Conservation (phyloP, 2,113 vertebrate genomes). For the Strigops habroptila region DNA sequence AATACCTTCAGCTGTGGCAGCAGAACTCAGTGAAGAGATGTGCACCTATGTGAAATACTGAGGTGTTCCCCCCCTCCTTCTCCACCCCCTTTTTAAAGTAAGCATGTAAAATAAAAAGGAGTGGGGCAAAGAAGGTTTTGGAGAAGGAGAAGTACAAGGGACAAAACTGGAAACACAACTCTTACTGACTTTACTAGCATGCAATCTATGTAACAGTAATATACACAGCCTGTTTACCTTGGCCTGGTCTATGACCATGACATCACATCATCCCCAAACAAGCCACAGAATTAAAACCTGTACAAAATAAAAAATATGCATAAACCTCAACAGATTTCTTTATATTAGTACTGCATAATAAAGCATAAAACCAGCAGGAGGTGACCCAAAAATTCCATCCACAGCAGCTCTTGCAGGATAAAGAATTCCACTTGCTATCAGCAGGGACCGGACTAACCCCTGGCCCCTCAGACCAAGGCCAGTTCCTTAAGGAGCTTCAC, state of each 20-base stretch:
- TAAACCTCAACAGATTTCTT: constrained; percentile 47
- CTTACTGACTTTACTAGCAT: constrained; percentile 73
- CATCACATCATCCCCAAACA: constrained; percentile 62
- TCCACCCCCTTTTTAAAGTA: background rate
- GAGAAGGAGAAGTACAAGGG: constrained; percentile 19
- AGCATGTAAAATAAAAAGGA: constrained; percentile 2
- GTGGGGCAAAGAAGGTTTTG: background rate
- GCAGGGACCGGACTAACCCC: background rate
- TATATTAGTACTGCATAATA: constrained; percentile 62
- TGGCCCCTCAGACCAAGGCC: background rate
- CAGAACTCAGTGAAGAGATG: background rate
- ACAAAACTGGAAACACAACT: constrained; percentile 60
- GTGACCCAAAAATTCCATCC: constrained; percentile 8
- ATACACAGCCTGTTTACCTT: constrained; percentile 69
- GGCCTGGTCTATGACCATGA: constrained; percentile 55
- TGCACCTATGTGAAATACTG: background rate
- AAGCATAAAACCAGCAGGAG: constrained; percentile 41
- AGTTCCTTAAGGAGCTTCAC: background rate
- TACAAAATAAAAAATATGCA: constrained; percentile 66
- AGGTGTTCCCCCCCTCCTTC: background rate
- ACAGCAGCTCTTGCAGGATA: background rate
- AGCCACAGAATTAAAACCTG: constrained; percentile 62
- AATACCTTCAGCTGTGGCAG: constrained; percentile 3
- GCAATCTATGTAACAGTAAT: constrained; percentile 74
- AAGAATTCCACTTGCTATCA: background rate